Percentiles rank a stretch among this genome's conserved stretches.
Evolutionary conservation across 2,888 invertebrate species (phyloP).

Genomic region (Sepiola atlantica): DNA sequence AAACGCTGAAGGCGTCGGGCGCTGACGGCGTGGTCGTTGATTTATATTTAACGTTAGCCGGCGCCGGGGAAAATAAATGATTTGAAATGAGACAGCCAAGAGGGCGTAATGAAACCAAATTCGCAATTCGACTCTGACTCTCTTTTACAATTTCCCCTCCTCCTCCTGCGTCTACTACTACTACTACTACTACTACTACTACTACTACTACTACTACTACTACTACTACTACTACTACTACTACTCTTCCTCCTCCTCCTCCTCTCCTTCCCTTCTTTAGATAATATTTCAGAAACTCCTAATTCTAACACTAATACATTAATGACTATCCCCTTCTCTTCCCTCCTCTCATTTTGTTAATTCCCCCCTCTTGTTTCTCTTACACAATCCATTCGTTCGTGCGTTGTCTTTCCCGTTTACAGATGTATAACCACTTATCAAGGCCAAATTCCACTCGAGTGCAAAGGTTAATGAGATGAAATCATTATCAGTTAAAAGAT

Average conservation of each 20-base stretch:
- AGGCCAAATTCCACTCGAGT: too few species aligned
- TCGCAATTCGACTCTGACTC: background rate
- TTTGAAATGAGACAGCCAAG: conserved; percentile 18
- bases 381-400: too few species aligned
- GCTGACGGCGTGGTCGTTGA: background rate
- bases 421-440: too few species aligned
- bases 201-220: too few species aligned
- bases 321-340: background rate
- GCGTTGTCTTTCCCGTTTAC: too few species aligned
- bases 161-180: too few species aligned
- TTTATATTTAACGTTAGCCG: background rate
- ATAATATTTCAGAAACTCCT: background rate
- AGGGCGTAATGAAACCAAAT: conserved; percentile 7
- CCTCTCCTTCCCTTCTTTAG: background rate
- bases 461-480: too few species aligned
- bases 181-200: too few species aligned
- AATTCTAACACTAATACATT: background rate
- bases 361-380: too few species aligned
- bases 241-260: background rate
- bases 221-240: too few species aligned
- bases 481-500: too few species aligned
- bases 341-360: background rate
- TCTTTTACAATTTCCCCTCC: background rate
- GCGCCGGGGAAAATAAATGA: conserved; percentile 22
- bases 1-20: background rate